phyloP scores from a whole-genome alignment of 2,888 invertebrate species.

The Eupithecia centaureata region DNA sequence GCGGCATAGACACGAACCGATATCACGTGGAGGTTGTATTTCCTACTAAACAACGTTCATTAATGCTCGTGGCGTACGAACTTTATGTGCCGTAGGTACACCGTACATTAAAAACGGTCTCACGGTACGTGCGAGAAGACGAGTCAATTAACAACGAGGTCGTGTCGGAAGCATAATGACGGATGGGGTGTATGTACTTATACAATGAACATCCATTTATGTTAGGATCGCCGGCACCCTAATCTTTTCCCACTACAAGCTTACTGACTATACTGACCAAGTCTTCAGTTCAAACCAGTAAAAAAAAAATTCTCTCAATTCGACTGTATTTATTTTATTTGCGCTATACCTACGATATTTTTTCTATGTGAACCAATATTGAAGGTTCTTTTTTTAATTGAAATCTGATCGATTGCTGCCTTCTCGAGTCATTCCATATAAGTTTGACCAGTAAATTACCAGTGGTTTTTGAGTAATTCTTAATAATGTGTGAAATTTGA shows the following conservation, averaged over 20 bases:
- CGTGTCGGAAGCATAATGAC: conserved; percentile 67
- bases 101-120: conserved; percentile 35
- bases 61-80: conserved; percentile 34
- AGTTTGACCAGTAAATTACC: too few relatives aligned
- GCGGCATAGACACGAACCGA: conserved; percentile 30
- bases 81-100: conserved; percentile 32
- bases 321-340: too few relatives aligned
- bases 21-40: conserved; percentile 36
- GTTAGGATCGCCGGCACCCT: conserved; percentile 47
- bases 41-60: conserved; percentile 33
- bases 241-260: conserved; percentile 44
- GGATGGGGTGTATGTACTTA: conserved; percentile 62
- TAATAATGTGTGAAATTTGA: too few relatives aligned
- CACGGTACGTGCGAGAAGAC: conserved; percentile 46
- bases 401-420: too few relatives aligned
- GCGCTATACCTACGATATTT: too few relatives aligned
- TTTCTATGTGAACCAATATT: too few relatives aligned
- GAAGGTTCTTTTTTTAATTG: too few relatives aligned
- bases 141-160: conserved; percentile 69
- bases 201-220: conserved; percentile 43
- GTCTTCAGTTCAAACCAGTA: background rate
- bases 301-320: too few relatives aligned
- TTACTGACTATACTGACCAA: conserved; percentile 32
- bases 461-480: too few relatives aligned
- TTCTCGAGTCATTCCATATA: too few relatives aligned